These are phyloP conservation scores for Cantharis rustica DNA, from an alignment of 2,888 invertebrate species.

Conservation along the genomic window DNA sequence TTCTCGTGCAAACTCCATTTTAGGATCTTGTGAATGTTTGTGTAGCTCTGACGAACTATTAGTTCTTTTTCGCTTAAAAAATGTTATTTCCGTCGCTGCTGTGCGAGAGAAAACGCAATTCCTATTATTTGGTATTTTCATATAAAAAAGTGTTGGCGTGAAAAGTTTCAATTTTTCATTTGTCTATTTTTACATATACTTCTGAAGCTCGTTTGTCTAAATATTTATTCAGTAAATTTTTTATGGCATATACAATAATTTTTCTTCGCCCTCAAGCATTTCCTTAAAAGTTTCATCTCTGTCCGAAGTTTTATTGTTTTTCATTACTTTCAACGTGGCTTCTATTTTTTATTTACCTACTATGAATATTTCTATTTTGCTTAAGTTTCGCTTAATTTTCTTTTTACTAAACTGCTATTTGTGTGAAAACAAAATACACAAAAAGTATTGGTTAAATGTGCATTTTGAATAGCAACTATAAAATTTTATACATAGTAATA, in stretches of 20 bases:
- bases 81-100: neutral
- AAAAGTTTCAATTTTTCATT: neutral
- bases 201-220: neutral
- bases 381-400: neutral
- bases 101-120: neutral
- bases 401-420: neutral
- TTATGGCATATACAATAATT: neutral
- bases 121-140: neutral
- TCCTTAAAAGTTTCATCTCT: neutral
- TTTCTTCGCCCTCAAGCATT: neutral
- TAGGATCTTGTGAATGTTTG: too few species aligned
- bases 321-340: neutral
- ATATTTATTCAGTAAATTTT: neutral
- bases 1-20: too few species aligned
- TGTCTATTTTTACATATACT: neutral
- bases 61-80: neutral
- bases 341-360: neutral
- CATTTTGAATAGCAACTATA: neutral
- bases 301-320: neutral
- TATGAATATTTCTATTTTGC: neutral
- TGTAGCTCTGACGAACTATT: neutral
- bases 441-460: neutral
- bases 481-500: neutral
- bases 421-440: neutral
- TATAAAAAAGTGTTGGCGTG: neutral